phyloP scores from a whole-genome alignment of 1,140 invertebrate species.

The Megalonaias nervosa region DNA sequence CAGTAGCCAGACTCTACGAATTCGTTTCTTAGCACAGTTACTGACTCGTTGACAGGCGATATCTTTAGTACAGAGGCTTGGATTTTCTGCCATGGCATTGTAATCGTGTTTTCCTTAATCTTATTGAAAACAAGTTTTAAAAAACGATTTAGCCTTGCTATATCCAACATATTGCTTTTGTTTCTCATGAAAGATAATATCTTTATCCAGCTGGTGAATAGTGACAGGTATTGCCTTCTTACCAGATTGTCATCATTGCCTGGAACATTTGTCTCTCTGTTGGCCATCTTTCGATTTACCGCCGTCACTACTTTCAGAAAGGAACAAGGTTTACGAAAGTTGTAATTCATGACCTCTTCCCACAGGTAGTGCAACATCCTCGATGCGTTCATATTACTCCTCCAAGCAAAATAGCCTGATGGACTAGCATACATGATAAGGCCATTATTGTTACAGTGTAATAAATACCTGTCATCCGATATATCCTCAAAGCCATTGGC shows the following conservation, averaged over 20 bases:
- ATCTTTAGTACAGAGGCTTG: too few relatives aligned
- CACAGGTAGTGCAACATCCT: slow-evolving; percentile 30
- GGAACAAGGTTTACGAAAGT: slow-evolving; percentile 10
- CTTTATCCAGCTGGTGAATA: slow-evolving; percentile 17
- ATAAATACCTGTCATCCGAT: slow-evolving; percentile 9
- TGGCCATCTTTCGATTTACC: slow-evolving; percentile 11
- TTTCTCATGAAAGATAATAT: slow-evolving; percentile 19
- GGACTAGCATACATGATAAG: slow-evolving; percentile 26
- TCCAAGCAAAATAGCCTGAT: slow-evolving; percentile 26
- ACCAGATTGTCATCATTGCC: background rate
- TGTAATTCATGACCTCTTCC: slow-evolving; percentile 7
- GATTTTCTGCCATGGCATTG: too few relatives aligned
- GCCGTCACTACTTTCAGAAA: slow-evolving; percentile 20
- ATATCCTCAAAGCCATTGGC: too few relatives aligned
- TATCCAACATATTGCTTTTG: background rate
- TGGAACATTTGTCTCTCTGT: slow-evolving; percentile 15
- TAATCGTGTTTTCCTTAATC: too few relatives aligned
- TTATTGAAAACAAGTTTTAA: too few relatives aligned
- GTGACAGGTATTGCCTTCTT: slow-evolving; percentile 27
- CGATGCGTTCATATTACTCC: slow-evolving; percentile 15
- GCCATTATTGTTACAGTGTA: slow-evolving; percentile 26
- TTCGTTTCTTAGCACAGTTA: too few relatives aligned
- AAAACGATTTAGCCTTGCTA: too few relatives aligned
- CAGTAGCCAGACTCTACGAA: too few relatives aligned
- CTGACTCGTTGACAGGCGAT: too few relatives aligned